Conservation (phyloP, 2,113 vertebrate genomes). For the Phylloscopus trochiloides region DNA sequence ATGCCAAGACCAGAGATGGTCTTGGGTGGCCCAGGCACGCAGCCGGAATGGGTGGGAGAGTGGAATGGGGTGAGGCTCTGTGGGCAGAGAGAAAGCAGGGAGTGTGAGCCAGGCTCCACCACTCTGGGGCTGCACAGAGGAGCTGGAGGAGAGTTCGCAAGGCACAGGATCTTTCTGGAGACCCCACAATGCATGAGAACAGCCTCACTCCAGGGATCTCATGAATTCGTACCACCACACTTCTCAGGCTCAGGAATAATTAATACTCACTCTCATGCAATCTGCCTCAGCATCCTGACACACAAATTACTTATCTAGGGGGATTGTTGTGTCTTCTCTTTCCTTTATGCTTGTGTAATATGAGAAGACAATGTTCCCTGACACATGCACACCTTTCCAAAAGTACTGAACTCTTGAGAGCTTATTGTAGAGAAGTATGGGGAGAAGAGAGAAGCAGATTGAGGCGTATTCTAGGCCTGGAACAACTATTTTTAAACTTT, state of each 20-base stretch:
- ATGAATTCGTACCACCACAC: neutral
- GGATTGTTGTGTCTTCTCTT: neutral
- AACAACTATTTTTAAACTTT: neutral
- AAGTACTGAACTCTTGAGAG: neutral
- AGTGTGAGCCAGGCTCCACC: neutral
- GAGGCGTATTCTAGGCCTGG: neutral
- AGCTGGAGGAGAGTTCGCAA: neutral
- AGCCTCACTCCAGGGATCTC: neutral
- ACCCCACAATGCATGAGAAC: fast-evolving
- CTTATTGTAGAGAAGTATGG: neutral
- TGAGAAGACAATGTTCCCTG: neutral
- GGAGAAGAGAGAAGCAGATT: neutral
- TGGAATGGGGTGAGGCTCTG: fast-evolving
- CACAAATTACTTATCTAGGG: fast-evolving
- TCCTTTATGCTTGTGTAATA: neutral
- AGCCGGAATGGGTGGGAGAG: neutral
- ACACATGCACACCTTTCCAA: neutral
- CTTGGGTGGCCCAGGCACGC: fast-evolving
- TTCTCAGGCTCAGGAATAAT: neutral
- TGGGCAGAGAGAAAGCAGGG: fast-evolving
- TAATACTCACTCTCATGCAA: neutral
- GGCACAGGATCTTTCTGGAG: neutral
- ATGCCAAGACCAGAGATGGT: neutral
- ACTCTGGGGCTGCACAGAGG: neutral
- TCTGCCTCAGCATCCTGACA: neutral